Evolutionary conservation across 2,888 invertebrate species (phyloP), one percentile per base, ranked within the genome.

Genomic region (Psylliodes chrysocephalus): DNA sequence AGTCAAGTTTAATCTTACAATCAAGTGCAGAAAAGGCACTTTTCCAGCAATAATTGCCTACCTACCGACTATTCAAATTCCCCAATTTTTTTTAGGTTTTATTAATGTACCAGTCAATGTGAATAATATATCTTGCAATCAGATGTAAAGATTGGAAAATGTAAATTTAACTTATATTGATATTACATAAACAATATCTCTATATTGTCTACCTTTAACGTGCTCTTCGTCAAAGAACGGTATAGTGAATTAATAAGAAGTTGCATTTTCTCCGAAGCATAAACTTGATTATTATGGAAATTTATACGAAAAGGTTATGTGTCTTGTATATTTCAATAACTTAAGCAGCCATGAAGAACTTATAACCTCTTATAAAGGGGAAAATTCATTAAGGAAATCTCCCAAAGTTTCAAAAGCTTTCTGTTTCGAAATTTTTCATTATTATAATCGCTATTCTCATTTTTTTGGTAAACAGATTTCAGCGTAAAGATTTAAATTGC

Each of bases 231-330:
- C 49, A 28, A 28, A 28, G 28, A 12, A 10, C 30, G 49, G 28
- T 49, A 49, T 44, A 15, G 12, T 56, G 33, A 56, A 19, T 12
- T 56, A 56, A 18, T 33, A 46, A 56, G 46, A 56, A 44, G 12
- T 49, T 15, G 28, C 49, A 49, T 46, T 40, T 46, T 28, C 46
- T 8, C 46, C 33, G 8, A 7, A 40, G 42, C 30, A 0, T 42
- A 17, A 52, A 17, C 14, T 19, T 14, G 10, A 42, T 46, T 56
- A 28, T 30, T 28, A 46, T 56, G 33, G 5, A 46, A 56, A 56
- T 56, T 46, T 56, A 56, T 56, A 30, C 46, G 56, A 25, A 56
- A 56, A 56, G 46, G 46, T 56, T 56, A 46, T 56, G 33, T 56
- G 46, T 46, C 46, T 56, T 44, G 56, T 22, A 56, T 46, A 56